Evolutionary conservation across 2,797 vertebrate species (phyloP).

Genomic region (Adrianichthys oophorus): DNA sequence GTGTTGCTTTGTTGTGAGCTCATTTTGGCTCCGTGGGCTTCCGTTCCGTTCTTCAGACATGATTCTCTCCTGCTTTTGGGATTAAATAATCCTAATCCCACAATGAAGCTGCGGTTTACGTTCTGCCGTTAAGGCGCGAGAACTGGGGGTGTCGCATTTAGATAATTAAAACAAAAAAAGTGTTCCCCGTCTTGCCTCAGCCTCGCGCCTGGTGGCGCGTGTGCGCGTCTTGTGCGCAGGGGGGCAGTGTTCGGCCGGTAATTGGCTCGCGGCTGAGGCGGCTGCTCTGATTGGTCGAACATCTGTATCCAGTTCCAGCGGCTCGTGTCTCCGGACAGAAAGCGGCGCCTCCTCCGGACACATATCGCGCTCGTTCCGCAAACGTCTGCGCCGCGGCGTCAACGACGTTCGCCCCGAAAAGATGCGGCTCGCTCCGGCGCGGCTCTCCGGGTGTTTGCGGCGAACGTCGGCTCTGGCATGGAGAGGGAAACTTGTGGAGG

Average conservation of each 20-base stretch:
- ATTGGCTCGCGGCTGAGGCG: conserved; percentile 43
- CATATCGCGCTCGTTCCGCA: neutral
- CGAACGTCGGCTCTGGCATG: neutral
- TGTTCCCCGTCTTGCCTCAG: too few relatives aligned
- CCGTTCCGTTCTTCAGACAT: too few relatives aligned
- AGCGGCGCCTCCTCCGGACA: conserved; percentile 41
- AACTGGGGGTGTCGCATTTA: too few relatives aligned
- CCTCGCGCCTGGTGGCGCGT: neutral
- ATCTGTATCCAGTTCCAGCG: conserved; percentile 73
- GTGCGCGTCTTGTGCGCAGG: conserved; percentile 37
- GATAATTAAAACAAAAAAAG: too few relatives aligned
- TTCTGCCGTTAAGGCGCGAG: too few relatives aligned
- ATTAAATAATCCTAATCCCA: too few relatives aligned
- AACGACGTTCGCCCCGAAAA: neutral
- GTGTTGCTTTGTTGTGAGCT: too few relatives aligned
- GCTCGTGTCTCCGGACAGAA: conserved; percentile 65
- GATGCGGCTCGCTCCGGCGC: neutral
- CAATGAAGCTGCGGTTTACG: too few relatives aligned
- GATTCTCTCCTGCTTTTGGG: too few relatives aligned
- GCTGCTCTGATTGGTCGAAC: conserved; percentile 68
- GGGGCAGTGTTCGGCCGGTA: conserved; percentile 61
- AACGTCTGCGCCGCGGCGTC: neutral
- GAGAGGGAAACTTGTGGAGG: conserved; percentile 26
- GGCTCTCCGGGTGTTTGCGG: neutral
- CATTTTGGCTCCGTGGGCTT: too few relatives aligned